Base-by-base conservation (phyloP, 2,113 vertebrate species). In the Oceanodroma tethys region DNA sequence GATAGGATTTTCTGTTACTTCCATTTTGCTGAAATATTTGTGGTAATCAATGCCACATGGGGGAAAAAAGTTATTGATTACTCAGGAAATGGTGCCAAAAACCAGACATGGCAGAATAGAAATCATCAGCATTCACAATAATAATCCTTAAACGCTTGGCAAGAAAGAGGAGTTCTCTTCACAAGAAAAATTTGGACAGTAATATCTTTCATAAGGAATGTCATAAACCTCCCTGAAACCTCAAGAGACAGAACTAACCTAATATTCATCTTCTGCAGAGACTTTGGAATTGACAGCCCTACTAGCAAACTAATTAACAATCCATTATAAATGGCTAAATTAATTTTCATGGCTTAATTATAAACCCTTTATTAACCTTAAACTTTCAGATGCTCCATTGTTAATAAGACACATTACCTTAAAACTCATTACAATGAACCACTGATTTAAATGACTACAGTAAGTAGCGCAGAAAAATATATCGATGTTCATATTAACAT, bases 251-350 rank as follows among this genome's bases (percentile, higher is more conserved):
- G 30, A 94, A 22, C 67, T 81, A 93, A 93, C 87, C 55, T 93
- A 87, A 93, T 88, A 86, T 21, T 95, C 94, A 96, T 88, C 72
- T 93, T 91, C 81, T 86, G 63, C 75, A 71, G 52, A 81, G 65
- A 82, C 52, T 89, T 84, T 94, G 65, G 81, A 94, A 95, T 38
- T 62, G 84, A 94, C 67, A 90, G n/a, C 6, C 91, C 62, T 96
- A 86, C 87, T 89, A 96, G 55, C 71, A 95, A 96, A 70, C 84
- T 92, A 96, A 95, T 97, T 96, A 97, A 78, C n/a, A 96, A 86
- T 79, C 52, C 32, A 2, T 90, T 89, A 91, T 81, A 94, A 83
- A 68, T 52, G 52, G 67, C 30, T 56, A 94, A 81, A 94, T 90
- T 93, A 81, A 91, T 93, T 94, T 94, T 90, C 83, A 91, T 83